phyloP scores from a whole-genome alignment of 2,888 invertebrate species.

The Myathropa florea region DNA sequence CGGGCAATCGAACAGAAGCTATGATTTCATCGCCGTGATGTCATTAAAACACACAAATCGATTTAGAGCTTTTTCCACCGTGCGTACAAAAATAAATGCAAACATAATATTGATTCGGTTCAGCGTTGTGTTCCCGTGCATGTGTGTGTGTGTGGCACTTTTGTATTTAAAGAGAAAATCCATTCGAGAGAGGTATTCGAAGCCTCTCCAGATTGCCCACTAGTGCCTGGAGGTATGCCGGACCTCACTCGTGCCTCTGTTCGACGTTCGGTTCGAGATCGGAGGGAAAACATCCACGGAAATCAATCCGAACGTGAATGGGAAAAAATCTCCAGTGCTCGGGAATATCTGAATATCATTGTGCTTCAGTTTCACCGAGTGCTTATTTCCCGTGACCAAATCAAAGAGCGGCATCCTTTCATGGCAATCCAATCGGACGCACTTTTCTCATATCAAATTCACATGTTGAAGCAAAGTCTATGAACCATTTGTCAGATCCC shows the following conservation, averaged over 20 bases:
- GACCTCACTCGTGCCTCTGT: not conserved
- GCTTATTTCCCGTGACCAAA: not conserved
- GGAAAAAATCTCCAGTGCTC: not conserved
- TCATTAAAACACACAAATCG: not conserved
- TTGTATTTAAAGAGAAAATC: not conserved
- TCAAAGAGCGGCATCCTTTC: constrained; percentile 39
- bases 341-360: not conserved
- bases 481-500: constrained; percentile 6
- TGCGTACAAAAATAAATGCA: not conserved
- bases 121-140: not conserved
- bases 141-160: not conserved
- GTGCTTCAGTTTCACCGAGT: not conserved
- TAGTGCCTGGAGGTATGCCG: not conserved
- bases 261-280: not conserved
- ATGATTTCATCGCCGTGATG: not conserved
- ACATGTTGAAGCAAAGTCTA: constrained; percentile 3
- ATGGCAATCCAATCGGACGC: constrained; percentile 41
- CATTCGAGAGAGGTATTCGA: not conserved
- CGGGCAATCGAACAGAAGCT: not conserved
- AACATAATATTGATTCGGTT: not conserved
- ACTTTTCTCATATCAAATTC: constrained; percentile 58
- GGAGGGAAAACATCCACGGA: not conserved
- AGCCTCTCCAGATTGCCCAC: no score
- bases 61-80: not conserved
- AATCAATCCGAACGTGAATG: constrained; percentile 1